phyloP scores from a whole-genome alignment of 2,113 vertebrate species.

The Petaurus breviceps region DNA sequence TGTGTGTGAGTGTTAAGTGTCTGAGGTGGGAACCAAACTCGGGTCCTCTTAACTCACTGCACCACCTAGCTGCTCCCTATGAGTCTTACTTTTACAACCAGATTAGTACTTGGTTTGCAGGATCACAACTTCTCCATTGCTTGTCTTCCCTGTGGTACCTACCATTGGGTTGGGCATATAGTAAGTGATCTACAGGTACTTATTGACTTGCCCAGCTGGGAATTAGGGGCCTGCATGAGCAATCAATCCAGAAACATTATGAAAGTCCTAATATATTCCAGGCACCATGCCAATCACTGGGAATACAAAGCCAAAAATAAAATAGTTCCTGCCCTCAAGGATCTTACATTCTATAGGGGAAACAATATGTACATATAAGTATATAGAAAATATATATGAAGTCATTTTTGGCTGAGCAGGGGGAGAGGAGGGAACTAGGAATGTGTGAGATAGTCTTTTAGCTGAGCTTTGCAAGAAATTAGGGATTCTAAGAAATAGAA shows the following conservation, averaged over 20 bases:
- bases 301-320: neutral
- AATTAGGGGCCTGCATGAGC: neutral
- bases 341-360: neutral
- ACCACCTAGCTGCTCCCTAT: no score
- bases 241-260: neutral
- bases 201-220: neutral
- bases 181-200: neutral
- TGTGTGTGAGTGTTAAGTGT: no score
- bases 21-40: no score
- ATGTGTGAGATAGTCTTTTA: neutral
- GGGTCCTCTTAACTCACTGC: no score
- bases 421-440: neutral
- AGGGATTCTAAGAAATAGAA: neutral
- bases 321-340: neutral
- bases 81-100: neutral
- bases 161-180: neutral
- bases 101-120: neutral
- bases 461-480: neutral
- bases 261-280: neutral
- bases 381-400: neutral
- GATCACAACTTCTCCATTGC: neutral
- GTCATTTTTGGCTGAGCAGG: neutral
- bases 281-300: neutral
- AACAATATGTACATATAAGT: neutral
- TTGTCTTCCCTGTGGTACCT: neutral